Evolutionary conservation across 1,140 invertebrate genomes (phyloP).

Genomic region (Hylaeus anthracinus): DNA sequence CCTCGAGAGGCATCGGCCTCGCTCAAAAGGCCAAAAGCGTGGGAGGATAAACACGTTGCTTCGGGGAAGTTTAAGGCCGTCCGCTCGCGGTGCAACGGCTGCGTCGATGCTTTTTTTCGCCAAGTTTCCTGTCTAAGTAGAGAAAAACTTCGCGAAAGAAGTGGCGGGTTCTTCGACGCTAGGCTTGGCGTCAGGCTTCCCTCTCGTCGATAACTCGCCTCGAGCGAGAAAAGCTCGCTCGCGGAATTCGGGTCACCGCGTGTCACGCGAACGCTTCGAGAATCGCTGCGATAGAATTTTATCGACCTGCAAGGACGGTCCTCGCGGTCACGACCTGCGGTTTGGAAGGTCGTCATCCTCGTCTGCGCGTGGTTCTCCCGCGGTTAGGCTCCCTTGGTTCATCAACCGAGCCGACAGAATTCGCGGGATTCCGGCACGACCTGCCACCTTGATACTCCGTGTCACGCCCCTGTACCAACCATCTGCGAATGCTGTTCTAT

Average conservation of each 20-base stretch:
- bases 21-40: neutral
- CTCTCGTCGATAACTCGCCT: neutral
- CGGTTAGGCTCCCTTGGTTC: neutral
- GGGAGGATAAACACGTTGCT: neutral
- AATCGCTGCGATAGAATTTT: neutral
- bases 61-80: neutral
- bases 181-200: neutral
- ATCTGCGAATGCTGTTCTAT: too few relatives aligned
- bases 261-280: neutral
- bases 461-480: too few relatives aligned
- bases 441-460: neutral
- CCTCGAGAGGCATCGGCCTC: neutral
- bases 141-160: neutral
- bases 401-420: neutral
- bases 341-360: conserved; percentile 4
- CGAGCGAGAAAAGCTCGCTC: too few relatives aligned
- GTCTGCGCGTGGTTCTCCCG: neutral
- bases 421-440: neutral
- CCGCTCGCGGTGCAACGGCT: neutral
- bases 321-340: neutral
- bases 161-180: neutral
- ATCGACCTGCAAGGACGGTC: neutral
- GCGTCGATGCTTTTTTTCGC: neutral
- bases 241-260: conserved; percentile 6
- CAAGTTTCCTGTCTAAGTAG: neutral